Evolutionary conservation across 2,888 invertebrate species (phyloP), one percentile per base, ranked within the genome.

Genomic region (Tipula unca): DNA sequence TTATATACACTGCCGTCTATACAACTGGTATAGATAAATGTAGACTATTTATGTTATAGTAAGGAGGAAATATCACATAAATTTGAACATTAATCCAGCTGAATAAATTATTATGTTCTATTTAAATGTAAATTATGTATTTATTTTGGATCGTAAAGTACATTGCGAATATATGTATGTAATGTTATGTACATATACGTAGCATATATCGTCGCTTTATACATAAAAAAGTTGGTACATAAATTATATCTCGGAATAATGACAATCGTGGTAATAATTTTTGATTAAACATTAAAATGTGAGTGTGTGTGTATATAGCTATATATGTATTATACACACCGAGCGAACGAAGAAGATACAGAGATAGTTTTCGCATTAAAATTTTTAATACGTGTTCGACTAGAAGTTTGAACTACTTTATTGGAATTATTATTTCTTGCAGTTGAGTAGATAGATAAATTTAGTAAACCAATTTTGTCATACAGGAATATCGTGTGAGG

Each of bases 181-280:
- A 17, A n/a, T n/a, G n/a, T n/a, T n/a, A 48, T 5, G 48, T 6
- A 6, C 42, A 14, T 42, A 42, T 14, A 42, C 10, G n/a, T n/a
- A 48, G 69, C 69, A 69, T 69, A 69, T 69, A 69, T 69, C 25
- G 48, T 69, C 10, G 20, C 48, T 48, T 4, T 69, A 10, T 25
- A 69, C 69, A 69, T 25, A 25, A 69, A 69, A 54, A 69, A 69
- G 10, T 25, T 69, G 69, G 20, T 25, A 25, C 69, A 69, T 69
- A 69, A 69, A 69, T 69, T 69, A 69, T 69, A 69, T 69, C 20
- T 69, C 25, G 1, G 69, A 69, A 69, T 69, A 69, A 69, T 69
- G 69, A 69, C 69, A 69, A 69, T 69, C 69, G 69, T 69, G 69
- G 69, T 8, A 69, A 69, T 69, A 69, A 69, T 69, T 69, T 69